Conservation (phyloP, 2,113 vertebrate genomes). For the Poicephalus gulielmi region DNA sequence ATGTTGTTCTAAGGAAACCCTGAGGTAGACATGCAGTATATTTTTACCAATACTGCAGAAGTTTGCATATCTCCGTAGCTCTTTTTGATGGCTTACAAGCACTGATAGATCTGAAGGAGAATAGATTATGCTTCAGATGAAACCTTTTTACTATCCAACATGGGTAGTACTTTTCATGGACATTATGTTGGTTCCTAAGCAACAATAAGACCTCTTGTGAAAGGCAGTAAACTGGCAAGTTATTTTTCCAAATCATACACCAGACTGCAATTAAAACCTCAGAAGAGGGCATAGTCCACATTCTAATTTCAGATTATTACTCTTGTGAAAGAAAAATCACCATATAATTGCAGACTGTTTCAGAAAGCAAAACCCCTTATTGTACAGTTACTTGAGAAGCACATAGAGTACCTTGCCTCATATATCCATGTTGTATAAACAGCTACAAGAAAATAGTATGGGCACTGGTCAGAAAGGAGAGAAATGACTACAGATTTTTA, state of each 20-base stretch:
- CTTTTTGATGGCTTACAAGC: neutral
- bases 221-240: neutral
- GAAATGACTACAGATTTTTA: neutral
- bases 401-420: neutral
- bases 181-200: neutral
- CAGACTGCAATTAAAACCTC: neutral
- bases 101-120: neutral
- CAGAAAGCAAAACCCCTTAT: neutral
- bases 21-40: neutral
- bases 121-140: neutral
- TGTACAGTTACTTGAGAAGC: neutral
- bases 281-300: neutral
- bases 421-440: neutral
- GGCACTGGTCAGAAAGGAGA: neutral
- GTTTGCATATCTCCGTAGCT: neutral
- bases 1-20: neutral
- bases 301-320: neutral
- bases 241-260: neutral
- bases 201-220: neutral
- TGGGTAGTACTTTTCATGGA: neutral
- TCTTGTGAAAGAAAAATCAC: neutral
- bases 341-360: neutral
- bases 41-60: neutral
- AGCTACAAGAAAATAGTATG: neutral
- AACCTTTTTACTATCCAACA: neutral